Evolutionary conservation across 2,113 vertebrate species (phyloP).

Genomic region (Puffinus mauretanicus): DNA sequence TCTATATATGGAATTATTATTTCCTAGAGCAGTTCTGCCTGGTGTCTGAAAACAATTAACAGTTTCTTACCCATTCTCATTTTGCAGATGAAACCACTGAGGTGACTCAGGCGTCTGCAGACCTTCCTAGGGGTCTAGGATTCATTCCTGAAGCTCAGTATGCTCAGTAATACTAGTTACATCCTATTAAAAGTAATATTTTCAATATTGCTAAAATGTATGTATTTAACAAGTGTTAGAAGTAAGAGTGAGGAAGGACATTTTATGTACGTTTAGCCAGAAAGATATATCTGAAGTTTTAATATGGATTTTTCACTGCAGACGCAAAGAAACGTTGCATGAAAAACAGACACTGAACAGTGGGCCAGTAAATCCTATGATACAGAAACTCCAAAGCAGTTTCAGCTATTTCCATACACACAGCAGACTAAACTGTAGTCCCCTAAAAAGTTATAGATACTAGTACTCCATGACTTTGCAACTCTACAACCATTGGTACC

Average conservation of each 20-base stretch:
- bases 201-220: neutral
- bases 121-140: neutral
- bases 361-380: neutral
- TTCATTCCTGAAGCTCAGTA: neutral
- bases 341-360: neutral
- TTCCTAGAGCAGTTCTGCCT: neutral
- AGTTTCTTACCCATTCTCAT: neutral
- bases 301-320: neutral
- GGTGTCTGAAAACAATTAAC: neutral
- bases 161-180: neutral
- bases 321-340: neutral
- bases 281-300: neutral
- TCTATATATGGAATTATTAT: neutral
- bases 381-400: neutral
- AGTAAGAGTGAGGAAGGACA: neutral
- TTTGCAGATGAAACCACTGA: neutral
- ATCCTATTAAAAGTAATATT: neutral
- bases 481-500: neutral
- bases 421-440: neutral
- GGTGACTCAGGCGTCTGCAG: neutral
- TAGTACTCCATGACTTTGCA: neutral
- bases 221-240: neutral
- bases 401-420: neutral
- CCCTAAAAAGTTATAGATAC: neutral
- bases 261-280: neutral